Evolutionary conservation across 2,797 vertebrate genomes (phyloP), one percentile per base, ranked within the genome.

Genomic region (Liasis olivaceus): DNA sequence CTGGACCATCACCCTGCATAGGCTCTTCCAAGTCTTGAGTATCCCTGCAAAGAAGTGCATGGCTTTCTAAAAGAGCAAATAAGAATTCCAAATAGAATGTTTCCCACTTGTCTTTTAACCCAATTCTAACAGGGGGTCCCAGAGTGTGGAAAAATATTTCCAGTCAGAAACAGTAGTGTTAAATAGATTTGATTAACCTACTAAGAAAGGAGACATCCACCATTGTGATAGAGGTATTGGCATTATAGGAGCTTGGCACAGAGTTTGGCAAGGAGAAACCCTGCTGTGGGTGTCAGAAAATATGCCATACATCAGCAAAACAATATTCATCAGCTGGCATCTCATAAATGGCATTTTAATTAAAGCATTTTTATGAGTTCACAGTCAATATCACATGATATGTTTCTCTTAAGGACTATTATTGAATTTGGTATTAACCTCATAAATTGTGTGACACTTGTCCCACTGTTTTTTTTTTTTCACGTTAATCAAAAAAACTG

Each of bases 281-380:
- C 93, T 90, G 91, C 94, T 94, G 96, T 92, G 95, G 95, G 95
- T 96, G 96, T 96, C 93, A 94, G 95, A 47, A 96, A 88, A 28
- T 88, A 93, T 93, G 93, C 92, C 96, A 94, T 92, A 93, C 3
- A 47, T 94, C 96, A 93, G 95, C 95, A 95, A 93, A 95, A 87
- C 92, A 95, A 91, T 91, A 93, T 72, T 86, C 94, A 92, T 95
- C 96, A 97, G 95, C 96, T 97, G 96, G 96, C 95, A 93, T 86
- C 90, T 92, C 90, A 60, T 92, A 92, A 96, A 93, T 94, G 95
- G 90, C 96, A 95, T 93, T 95, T 95, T 95, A 95, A 96, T 96
- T 95, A 94, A 86, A 96, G 96, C 90, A 95, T 95, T 94, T 95
- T 96, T 95, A 94, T 95, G 92, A 93, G 91, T 90, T 96, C 94